Evolutionary conservation across 2,113 vertebrate species (phyloP).

Genomic region (Microtus oregoni): DNA sequence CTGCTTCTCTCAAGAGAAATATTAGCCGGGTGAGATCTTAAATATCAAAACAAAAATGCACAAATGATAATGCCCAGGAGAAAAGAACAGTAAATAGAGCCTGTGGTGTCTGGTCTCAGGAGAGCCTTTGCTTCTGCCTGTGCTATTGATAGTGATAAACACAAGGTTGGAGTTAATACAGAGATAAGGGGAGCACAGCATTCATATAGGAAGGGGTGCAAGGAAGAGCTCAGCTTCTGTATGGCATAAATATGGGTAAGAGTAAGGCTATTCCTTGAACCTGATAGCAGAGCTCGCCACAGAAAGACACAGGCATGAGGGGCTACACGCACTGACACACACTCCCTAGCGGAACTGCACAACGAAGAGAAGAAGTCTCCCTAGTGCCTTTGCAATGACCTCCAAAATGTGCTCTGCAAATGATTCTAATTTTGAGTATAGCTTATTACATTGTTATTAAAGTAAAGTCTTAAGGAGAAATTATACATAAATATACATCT

Average conservation of each 20-base stretch:
- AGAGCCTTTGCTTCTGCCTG: not conserved
- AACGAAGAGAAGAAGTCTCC: not conserved
- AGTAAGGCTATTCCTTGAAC: not conserved
- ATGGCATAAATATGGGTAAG: not conserved
- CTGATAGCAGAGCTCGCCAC: not conserved
- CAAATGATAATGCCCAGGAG: constrained; percentile 39
- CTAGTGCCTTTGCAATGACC: not conserved
- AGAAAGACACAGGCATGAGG: not conserved
- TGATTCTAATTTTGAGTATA: not conserved
- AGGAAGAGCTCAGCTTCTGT: not conserved
- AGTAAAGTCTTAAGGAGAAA: not conserved
- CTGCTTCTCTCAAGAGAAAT: too few relatives aligned
- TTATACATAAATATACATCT: not conserved
- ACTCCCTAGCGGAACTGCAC: not conserved
- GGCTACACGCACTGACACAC: not conserved
- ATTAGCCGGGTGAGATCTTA: not conserved
- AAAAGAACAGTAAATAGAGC: constrained; percentile 62
- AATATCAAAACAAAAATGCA: constrained; percentile 71
- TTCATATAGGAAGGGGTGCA: not conserved
- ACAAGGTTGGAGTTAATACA: not conserved
- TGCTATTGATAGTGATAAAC: constrained; percentile 32
- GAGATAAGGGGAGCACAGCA: not conserved
- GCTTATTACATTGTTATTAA: not conserved
- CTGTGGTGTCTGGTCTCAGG: not conserved
- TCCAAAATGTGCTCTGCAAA: not conserved